phyloP scores from a whole-genome alignment of 2,888 invertebrate species.

The Tachina fera region DNA sequence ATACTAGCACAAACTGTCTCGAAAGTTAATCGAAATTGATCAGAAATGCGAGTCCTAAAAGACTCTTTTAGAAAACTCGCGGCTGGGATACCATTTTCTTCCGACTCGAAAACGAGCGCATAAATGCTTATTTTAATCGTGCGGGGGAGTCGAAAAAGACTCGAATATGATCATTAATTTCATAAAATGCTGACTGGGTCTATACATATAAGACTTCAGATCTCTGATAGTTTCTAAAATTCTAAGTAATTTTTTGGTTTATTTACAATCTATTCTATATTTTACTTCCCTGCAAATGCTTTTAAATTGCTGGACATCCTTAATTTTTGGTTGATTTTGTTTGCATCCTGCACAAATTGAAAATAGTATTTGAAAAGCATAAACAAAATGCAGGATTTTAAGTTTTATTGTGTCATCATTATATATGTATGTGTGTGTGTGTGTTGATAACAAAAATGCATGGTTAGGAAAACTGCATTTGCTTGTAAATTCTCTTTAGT shows the following conservation, averaged over 20 bases:
- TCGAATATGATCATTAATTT: no score
- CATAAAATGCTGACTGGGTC: no score
- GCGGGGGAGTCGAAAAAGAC: no score
- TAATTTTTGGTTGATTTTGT: slow-evolving; percentile 40
- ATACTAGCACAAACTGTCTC: no score
- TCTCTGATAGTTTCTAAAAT: background rate
- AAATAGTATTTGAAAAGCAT: slow-evolving; percentile 23
- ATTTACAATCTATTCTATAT: background rate
- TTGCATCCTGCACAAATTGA: slow-evolving; percentile 7
- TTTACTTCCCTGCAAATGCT: background rate
- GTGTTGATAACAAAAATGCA: slow-evolving; percentile 23
- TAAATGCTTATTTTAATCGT: no score
- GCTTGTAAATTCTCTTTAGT: slow-evolving; percentile 19
- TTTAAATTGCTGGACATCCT: slow-evolving; percentile 10
- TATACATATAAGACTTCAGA: no score
- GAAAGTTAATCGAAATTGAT: no score
- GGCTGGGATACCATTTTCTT: no score
- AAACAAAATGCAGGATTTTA: slow-evolving; percentile 48
- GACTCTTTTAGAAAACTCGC: no score
- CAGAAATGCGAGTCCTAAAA: no score
- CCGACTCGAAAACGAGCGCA: no score
- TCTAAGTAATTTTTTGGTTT: background rate
- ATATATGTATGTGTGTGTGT: no score
- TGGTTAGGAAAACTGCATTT: slow-evolving; percentile 23
- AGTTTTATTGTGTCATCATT: slow-evolving; percentile 43